Percentiles rank a stretch among this genome's conserved stretches.
Conservation (phyloP, 2,888 invertebrate genomes). For the Leptopilina myrica region DNA sequence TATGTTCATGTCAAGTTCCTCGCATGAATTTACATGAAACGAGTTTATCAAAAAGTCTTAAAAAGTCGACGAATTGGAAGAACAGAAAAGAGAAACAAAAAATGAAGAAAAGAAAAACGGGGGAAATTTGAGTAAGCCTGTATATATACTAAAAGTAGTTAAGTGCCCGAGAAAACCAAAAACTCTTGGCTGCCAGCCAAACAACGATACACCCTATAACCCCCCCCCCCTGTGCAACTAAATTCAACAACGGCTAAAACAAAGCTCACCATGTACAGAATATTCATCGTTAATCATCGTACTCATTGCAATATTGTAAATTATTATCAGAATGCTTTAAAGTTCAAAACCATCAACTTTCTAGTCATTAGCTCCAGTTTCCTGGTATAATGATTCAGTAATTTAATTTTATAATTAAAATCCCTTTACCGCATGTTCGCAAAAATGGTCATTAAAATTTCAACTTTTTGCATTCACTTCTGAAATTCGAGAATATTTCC, state of each 20-base stretch:
- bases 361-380: conserved; percentile 5
- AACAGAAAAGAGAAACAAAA: neutral
- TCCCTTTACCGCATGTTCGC: neutral
- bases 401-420: conserved; percentile 1
- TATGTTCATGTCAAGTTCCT: no score
- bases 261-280: conserved; percentile 42
- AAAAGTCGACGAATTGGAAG: neutral
- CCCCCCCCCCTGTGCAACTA: conserved; percentile 53
- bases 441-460: neutral
- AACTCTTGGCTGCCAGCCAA: conserved; percentile 65
- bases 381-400: neutral
- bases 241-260: conserved; percentile 57
- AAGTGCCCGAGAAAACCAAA: conserved; percentile 65
- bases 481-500: no score
- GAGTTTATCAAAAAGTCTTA: neutral
- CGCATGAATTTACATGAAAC: no score
- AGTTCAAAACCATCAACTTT: conserved; percentile 9
- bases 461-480: neutral
- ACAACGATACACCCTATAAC: conserved; percentile 56
- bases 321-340: conserved; percentile 15
- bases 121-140: conserved; percentile 58
- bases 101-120: neutral
- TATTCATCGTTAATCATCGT: conserved; percentile 19
- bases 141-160: conserved; percentile 63
- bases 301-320: neutral